Evolutionary conservation across 2,797 vertebrate genomes (phyloP).

Genomic region (Mus minutoides): DNA sequence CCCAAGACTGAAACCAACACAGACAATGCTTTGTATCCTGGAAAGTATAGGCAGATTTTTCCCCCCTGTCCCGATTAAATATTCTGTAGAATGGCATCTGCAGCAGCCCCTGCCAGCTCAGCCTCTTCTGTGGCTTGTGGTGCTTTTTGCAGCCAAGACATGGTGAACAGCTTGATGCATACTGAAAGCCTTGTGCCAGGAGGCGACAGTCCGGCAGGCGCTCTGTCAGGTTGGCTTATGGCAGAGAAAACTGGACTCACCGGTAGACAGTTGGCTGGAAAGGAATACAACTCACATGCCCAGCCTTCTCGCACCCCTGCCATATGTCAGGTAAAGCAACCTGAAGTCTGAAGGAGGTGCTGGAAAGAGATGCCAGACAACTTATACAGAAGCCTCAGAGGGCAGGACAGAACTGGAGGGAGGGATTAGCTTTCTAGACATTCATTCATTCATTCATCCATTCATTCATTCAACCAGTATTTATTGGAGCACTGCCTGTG

Average conservation of each 20-base stretch:
- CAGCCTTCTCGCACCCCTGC: conserved; percentile 17
- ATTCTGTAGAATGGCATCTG: background rate
- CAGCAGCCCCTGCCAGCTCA: background rate
- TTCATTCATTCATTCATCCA: conserved; percentile 9
- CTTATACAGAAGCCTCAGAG: background rate
- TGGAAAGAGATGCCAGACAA: conserved; percentile 15
- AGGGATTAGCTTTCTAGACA: conserved; percentile 17
- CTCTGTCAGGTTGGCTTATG: background rate
- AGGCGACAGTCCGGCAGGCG: background rate
- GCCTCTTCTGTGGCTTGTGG: background rate
- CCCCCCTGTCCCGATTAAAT: background rate
- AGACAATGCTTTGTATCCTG: conserved; percentile 65
- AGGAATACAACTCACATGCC: background rate
- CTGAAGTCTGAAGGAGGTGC: conserved; percentile 15
- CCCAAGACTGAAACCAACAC: conserved; percentile 78
- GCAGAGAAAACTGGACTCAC: background rate
- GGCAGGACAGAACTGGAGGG: background rate
- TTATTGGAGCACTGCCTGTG: background rate
- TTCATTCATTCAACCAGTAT: background rate
- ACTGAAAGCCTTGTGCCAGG: conserved; percentile 3
- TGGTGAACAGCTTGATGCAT: background rate
- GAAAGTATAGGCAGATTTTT: conserved; percentile 40
- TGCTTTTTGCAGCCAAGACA: background rate
- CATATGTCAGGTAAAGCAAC: background rate
- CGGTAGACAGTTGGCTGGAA: conserved; percentile 12